Base-by-base conservation (phyloP, 2,888 invertebrate genomes). In the Teleogryllus oceanicus region DNA sequence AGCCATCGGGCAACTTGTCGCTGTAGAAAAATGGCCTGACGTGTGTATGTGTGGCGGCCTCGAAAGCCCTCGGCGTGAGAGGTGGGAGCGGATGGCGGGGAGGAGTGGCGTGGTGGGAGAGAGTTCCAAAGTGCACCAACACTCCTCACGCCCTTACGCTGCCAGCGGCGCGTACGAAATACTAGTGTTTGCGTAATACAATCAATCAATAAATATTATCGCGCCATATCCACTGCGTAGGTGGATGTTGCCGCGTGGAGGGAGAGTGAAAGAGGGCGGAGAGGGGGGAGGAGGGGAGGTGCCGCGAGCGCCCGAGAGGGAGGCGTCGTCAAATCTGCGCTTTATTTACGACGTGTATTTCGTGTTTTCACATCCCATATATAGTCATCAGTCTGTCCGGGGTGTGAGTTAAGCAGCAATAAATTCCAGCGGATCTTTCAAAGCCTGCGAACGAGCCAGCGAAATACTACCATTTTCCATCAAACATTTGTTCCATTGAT, bases 191-290 rank as follows among this genome's bases (percentile, higher is more conserved):
- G 62, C 62, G 62, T 62, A 18, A 62, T 62, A 62, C 62, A 62
- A 62, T 62, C 62, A 62, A 62, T 62, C 62, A 62, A 62, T 62
- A 62, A 62, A 62, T 62, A 62, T 62, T 62, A 62, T 62, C 62
- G 62, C 62, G 16, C 62, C 62, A 62, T 62, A 62, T 62, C 62
- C 62, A 62, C n/a, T 62, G 62, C 62, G 62, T 62, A 62, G 62
- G 62, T 62, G 62, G 62, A 62, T 37, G 37, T 37, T 37, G 37
- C 37, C 37, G 37, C 37, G 37, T 8, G 37, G 8, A 37, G 37
- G 37, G 37, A 5, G 37, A 37, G 37, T 37, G 37, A 37, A 37
- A 37, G 37, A 8, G 37, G 37, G 13, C 2, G 62, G 11, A 1
- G 62, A 5, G 62, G 62, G 13, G 62, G 11, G 62, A 13, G 62